phyloP scores from a whole-genome alignment of 2,113 vertebrate genomes.

The Stomatorhinus ivindoensis region DNA sequence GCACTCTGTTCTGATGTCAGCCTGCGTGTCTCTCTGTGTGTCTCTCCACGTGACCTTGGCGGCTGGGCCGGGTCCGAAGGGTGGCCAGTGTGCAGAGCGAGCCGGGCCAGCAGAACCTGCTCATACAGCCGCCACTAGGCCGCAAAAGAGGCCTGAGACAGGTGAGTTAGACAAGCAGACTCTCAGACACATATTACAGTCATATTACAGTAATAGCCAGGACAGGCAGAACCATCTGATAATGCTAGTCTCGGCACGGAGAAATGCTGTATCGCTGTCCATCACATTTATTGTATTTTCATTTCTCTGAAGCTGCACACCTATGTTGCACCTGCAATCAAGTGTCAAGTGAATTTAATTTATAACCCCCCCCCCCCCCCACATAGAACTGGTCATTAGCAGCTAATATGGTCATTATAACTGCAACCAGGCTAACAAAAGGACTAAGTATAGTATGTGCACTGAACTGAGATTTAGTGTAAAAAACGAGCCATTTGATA shows the following conservation, averaged over 20 bases:
- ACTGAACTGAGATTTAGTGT: neutral
- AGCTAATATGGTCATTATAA: neutral
- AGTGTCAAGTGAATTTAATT: neutral
- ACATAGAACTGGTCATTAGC: neutral
- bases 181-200: neutral
- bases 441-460: neutral
- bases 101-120: constrained; percentile 90
- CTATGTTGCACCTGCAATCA: neutral
- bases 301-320: neutral
- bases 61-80: constrained; percentile 61
- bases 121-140: constrained; percentile 85
- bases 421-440: neutral
- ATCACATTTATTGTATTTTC: neutral
- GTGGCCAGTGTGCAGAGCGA: constrained; percentile 97
- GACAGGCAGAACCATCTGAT: neutral
- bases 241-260: neutral
- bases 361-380: neutral
- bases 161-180: constrained; percentile 54
- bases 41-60: constrained; percentile 6
- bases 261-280: neutral
- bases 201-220: neutral
- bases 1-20: constrained; percentile 18
- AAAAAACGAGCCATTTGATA: neutral
- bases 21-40: neutral
- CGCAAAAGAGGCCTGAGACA: constrained; percentile 89